phyloP scores from a whole-genome alignment of 1,140 invertebrate species.

The Drosophila yakuba region DNA sequence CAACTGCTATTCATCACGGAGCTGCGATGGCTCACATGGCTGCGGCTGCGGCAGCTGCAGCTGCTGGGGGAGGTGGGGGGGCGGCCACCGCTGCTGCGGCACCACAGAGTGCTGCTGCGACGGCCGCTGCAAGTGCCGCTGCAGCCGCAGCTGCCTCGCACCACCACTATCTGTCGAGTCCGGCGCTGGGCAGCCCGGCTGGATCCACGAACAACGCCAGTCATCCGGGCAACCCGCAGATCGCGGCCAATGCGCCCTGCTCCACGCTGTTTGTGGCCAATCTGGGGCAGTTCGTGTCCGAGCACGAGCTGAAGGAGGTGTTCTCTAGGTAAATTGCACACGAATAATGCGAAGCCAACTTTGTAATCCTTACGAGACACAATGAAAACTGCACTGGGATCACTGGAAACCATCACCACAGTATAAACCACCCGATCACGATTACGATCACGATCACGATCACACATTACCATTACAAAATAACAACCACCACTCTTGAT shows the following conservation, averaged over 20 bases:
- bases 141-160: conserved; percentile 72
- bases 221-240: conserved; percentile 85
- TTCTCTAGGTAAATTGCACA: conserved; percentile 94
- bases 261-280: conserved; percentile 99
- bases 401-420: conserved; percentile 31
- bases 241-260: conserved; percentile 91
- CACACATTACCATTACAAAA: conserved; percentile 4
- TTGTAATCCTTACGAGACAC: conserved; percentile 10
- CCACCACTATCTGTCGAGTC: conserved; percentile 91
- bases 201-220: conserved; percentile 88
- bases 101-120: conserved; percentile 51
- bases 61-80: conserved; percentile 47
- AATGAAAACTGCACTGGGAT: conserved; percentile 37
- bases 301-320: conserved; percentile 98
- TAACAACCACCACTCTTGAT: conserved; percentile 29
- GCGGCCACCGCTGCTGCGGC: conserved; percentile 54
- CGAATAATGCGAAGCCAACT: neutral
- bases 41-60: conserved; percentile 69
- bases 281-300: conserved; percentile 97
- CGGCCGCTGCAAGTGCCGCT: conserved; percentile 78
- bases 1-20: conserved; percentile 88
- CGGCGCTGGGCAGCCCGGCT: conserved; percentile 93
- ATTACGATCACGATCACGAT: neutral
- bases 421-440: conserved; percentile 18
- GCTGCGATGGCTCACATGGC: conserved; percentile 90